Base-by-base conservation (phyloP, 2,888 invertebrate genomes). In the Allolobophora icterica region DNA sequence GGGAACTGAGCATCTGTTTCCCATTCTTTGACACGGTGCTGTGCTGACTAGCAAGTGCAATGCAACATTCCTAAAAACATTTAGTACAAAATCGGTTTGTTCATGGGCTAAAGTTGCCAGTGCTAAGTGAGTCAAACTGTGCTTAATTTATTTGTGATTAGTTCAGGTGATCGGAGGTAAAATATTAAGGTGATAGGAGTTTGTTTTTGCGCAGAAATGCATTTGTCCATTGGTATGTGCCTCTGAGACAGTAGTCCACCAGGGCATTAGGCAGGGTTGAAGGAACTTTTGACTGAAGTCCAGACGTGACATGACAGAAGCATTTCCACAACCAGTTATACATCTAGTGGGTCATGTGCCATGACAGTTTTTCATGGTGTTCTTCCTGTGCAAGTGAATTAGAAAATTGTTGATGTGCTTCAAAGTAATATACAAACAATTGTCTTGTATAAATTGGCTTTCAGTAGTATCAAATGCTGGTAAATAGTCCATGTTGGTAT, bases 261-360 rank as follows among this genome's bases (percentile, higher is more conserved):
- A n/a, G 30, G 30, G 71, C 71, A n/a, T 71, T 71, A 71, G n/a
- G 0, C 6, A 71, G 71, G 71, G 30, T n/a, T 71, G 17, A 52
- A 71, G 71, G n/a, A 52, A 52, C n/a, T 24, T 52, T 52, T 71
- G 71, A n/a, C 71, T 71, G 30, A 71, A 71, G 8, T n/a, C 30
- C 71, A 71, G 71, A n/a, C 71, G n/a, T 71, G 71, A 71, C 71
- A 71, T 71, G 71, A 71, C 71, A 71, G n/a, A 30, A 71, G n/a
- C 71, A n/a, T 11, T n/a, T 71, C 71, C 71, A 71, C 30, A n/a
- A n/a, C 13, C 71, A 52, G 6, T 24, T 24, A 71, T 11, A 6
- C 11, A 71, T 71, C n/a, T n/a, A 17, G n/a, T 71, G 71, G 71
- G 30, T 71, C 71, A n/a, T 71, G 71, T 71, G 71, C 30, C 71